Conservation (phyloP, 2,888 invertebrate species). For the Euplexia lucipara region DNA sequence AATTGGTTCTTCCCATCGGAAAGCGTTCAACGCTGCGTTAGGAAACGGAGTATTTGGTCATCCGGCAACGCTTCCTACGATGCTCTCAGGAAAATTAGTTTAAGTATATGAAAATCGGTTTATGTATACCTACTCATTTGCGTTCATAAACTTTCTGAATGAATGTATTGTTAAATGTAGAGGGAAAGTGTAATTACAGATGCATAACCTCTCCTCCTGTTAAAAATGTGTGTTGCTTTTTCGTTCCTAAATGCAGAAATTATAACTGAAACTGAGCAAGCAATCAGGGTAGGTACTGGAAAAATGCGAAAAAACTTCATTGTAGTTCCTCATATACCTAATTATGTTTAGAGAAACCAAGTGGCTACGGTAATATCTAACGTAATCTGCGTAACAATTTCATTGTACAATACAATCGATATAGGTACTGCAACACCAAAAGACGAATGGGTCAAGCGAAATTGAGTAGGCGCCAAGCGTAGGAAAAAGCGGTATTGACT, state of each 20-base stretch:
- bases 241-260: no score
- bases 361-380: no score
- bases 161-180: no score
- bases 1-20: constrained; percentile 54
- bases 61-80: constrained; percentile 33
- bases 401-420: constrained; percentile 24
- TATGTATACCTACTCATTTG: no score
- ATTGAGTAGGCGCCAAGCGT: constrained; percentile 56
- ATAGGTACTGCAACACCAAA: constrained; percentile 16
- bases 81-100: constrained; percentile 8
- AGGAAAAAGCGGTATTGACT: constrained; percentile 16
- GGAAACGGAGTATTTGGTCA: constrained; percentile 46
- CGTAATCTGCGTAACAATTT: background rate
- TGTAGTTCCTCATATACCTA: background rate
- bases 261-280: no score
- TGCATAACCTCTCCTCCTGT: no score
- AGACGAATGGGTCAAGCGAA: constrained; percentile 47
- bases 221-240: no score
- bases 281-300: no score
- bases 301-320: no score
- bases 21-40: constrained; percentile 26
- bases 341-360: background rate
- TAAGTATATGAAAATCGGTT: background rate
- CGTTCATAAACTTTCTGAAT: no score
- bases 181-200: no score